Percentiles rank a stretch among this genome's conserved stretches.
Evolutionary conservation across 2,113 vertebrate genomes (phyloP).

Genomic region (Coptodon rendalli): DNA sequence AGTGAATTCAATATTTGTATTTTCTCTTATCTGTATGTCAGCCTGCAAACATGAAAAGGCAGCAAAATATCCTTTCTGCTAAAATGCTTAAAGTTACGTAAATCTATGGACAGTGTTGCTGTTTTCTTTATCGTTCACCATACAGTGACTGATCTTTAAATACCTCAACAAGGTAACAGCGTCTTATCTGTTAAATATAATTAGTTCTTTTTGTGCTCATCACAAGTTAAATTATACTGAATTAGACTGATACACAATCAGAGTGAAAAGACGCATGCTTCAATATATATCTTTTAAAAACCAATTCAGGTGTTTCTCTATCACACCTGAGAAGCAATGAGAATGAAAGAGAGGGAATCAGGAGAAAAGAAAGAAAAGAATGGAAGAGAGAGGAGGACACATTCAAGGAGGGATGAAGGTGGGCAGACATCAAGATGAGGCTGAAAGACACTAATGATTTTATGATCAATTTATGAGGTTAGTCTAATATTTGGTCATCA

Average conservation of each 20-base stretch:
- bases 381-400: background rate
- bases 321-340: background rate
- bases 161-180: background rate
- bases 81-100: background rate
- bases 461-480: background rate
- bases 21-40: background rate
- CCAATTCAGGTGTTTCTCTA: background rate
- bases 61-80: background rate
- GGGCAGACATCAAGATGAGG: background rate
- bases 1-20: background rate
- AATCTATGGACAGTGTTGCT: background rate
- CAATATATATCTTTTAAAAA: background rate
- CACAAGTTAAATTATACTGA: background rate
- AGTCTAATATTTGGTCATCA: background rate
- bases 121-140: background rate
- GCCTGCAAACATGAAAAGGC: background rate
- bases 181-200: background rate
- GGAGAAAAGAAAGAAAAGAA: background rate
- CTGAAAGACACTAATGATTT: background rate
- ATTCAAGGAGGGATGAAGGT: background rate
- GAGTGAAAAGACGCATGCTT: background rate
- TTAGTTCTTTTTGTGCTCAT: background rate
- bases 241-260: background rate
- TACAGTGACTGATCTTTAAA: background rate
- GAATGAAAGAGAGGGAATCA: background rate